Conservation (phyloP, 2,888 invertebrate species). For the Stictocephala bisonia region DNA sequence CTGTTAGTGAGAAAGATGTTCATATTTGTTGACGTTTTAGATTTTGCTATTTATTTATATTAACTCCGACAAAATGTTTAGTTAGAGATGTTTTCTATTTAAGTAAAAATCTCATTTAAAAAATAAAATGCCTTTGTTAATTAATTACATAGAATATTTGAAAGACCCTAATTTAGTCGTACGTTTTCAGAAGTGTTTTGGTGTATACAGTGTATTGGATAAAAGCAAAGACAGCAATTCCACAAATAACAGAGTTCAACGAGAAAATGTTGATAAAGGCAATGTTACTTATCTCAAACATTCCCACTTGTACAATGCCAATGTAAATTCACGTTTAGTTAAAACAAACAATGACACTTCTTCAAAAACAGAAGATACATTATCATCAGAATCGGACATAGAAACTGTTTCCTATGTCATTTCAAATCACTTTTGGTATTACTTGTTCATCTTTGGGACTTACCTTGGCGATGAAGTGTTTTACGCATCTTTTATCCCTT, state of each 20-base stretch:
- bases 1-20: too few relatives aligned
- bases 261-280: background rate
- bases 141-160: slow-evolving; percentile 76
- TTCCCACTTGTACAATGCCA: too few relatives aligned
- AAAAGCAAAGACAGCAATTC: slow-evolving; percentile 52
- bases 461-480: slow-evolving; percentile 91
- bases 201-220: slow-evolving; percentile 68
- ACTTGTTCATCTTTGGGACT: slow-evolving; percentile 85
- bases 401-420: slow-evolving; percentile 68
- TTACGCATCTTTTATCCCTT: slow-evolving; percentile 91
- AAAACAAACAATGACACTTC: slow-evolving; percentile 63
- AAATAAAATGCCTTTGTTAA: too few relatives aligned
- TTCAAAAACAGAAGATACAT: slow-evolving; percentile 66
- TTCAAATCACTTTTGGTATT: slow-evolving; percentile 84
- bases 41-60: too few relatives aligned
- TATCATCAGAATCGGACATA: slow-evolving; percentile 64
- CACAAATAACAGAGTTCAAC: background rate
- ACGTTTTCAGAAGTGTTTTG: slow-evolving; percentile 83
- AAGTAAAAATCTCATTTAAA: too few relatives aligned
- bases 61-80: too few relatives aligned
- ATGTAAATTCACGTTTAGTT: slow-evolving; percentile 51
- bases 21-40: too few relatives aligned
- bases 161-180: slow-evolving; percentile 82
- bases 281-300: background rate
- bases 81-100: too few relatives aligned